Percentiles rank a stretch among this genome's conserved stretches.
Evolutionary conservation across 1,140 invertebrate species (phyloP).

Genomic region (Bombus consobrinus): DNA sequence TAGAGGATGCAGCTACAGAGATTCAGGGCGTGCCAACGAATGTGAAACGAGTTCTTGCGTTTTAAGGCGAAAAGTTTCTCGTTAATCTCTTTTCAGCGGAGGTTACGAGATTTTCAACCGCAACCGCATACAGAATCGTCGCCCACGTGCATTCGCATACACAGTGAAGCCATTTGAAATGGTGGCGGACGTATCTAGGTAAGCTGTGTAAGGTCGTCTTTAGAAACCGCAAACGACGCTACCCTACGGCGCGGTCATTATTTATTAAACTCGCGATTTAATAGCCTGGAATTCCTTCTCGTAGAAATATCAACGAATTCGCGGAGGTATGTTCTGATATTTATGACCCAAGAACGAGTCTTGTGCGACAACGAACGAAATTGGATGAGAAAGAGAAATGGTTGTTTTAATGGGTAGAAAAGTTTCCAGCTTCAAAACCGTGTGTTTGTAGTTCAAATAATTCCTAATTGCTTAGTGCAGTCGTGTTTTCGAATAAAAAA

Average conservation of each 20-base stretch:
- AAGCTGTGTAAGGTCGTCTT: conserved; percentile 25
- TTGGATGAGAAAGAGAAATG: not conserved
- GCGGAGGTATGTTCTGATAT: not conserved
- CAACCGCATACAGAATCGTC: not conserved
- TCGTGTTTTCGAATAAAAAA: no score
- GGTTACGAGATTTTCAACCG: conserved; percentile 30
- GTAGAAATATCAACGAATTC: conserved; percentile 1
- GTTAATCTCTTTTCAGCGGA: conserved; percentile 31
- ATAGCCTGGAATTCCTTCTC: conserved; percentile 12
- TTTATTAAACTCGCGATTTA: conserved; percentile 30
- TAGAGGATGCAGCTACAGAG: not conserved
- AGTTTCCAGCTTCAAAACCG: not conserved
- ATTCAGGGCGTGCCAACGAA: not conserved
- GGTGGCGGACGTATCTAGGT: conserved; percentile 20
- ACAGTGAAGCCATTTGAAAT: conserved; percentile 34
- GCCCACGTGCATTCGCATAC: not conserved
- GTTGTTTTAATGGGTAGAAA: not conserved
- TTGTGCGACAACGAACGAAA: not conserved
- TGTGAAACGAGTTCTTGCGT: not conserved
- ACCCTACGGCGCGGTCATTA: conserved; percentile 1
- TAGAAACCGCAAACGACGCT: conserved; percentile 9
- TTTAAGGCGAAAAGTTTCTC: conserved; percentile 12
- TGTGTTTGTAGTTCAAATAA: not conserved
- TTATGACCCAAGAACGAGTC: not conserved
- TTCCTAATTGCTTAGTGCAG: not conserved